Percentiles rank a stretch among this genome's conserved stretches.
Conservation (phyloP, 2,888 invertebrate genomes). For the Artemia sinica region DNA sequence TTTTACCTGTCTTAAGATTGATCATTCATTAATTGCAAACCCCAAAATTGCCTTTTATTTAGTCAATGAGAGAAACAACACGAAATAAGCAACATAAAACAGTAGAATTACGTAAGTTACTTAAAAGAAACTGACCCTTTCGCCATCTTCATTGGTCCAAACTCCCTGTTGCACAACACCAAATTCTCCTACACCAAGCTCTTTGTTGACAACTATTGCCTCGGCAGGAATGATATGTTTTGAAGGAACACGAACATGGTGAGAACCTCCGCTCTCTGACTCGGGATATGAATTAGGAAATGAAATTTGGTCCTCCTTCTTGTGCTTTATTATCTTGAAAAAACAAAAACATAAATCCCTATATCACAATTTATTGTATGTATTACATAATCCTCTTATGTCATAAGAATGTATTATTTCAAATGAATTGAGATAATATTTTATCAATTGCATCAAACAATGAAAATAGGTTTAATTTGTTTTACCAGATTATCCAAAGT, state of each 20-base stretch:
- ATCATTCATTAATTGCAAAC: too few species aligned
- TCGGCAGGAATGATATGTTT: conserved; percentile 80
- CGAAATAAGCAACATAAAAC: not conserved
- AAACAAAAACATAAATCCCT: not conserved
- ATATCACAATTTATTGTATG: too few species aligned
- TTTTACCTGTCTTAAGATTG: too few species aligned
- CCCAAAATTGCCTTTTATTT: too few species aligned
- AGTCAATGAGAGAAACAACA: not conserved
- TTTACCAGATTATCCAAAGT: too few species aligned
- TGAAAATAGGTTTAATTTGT: too few species aligned
- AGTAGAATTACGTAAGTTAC: not conserved
- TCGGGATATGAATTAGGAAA: conserved; percentile 26
- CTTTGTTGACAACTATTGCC: conserved; percentile 79
- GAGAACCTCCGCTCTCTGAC: conserved; percentile 30
- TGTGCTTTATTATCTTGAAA: conserved; percentile 42
- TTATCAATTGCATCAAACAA: too few species aligned
- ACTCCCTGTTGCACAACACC: conserved; percentile 94
- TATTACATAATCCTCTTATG: too few species aligned
- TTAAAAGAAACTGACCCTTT: conserved; percentile 44
- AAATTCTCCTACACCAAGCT: conserved; percentile 90
- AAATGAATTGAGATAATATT: too few species aligned
- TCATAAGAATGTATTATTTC: too few species aligned
- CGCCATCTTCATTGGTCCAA: conserved; percentile 77
- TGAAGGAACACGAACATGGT: conserved; percentile 45
- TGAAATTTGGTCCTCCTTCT: conserved; percentile 33